phyloP scores from a whole-genome alignment of 2,797 vertebrate species.

The Alosa sapidissima region DNA sequence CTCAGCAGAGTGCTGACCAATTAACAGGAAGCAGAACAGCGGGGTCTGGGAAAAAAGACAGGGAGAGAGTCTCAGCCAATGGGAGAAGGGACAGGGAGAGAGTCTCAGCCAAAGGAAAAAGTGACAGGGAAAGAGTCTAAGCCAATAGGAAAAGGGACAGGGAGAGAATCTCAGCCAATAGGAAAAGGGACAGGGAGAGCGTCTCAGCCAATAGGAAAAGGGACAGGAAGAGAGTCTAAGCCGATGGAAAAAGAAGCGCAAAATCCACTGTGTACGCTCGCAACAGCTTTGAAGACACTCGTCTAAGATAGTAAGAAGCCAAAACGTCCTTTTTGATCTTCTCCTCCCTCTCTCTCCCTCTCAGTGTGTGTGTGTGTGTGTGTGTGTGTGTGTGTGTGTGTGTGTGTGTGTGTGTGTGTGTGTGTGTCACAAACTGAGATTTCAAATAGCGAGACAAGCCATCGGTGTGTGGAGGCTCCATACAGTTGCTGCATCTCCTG shows the following conservation, averaged over 20 bases:
- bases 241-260: conserved; percentile 27
- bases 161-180: conserved; percentile 29
- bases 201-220: too few relatives aligned
- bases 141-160: not conserved
- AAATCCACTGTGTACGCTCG: conserved; percentile 40
- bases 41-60: not conserved
- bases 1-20: conserved; percentile 24
- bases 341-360: not conserved
- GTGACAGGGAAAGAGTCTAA: not conserved
- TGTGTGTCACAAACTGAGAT: not conserved
- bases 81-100: conserved; percentile 1
- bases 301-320: conserved; percentile 5
- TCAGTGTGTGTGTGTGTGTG: conserved; percentile 8
- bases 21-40: conserved; percentile 25
- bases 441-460: not conserved
- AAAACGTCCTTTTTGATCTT: not conserved
- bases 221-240: not conserved
- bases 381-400: conserved; percentile 17
- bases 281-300: conserved; percentile 35
- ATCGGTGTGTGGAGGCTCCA: not conserved
- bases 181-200: conserved; percentile 9
- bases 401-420: conserved; percentile 9
- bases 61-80: conserved; percentile 30
- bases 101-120: too few relatives aligned
- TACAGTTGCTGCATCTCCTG: not conserved